Evolutionary conservation across 2,888 invertebrate genomes (phyloP), one percentile per base, ranked within the genome.

Genomic region (Mythimna impura): DNA sequence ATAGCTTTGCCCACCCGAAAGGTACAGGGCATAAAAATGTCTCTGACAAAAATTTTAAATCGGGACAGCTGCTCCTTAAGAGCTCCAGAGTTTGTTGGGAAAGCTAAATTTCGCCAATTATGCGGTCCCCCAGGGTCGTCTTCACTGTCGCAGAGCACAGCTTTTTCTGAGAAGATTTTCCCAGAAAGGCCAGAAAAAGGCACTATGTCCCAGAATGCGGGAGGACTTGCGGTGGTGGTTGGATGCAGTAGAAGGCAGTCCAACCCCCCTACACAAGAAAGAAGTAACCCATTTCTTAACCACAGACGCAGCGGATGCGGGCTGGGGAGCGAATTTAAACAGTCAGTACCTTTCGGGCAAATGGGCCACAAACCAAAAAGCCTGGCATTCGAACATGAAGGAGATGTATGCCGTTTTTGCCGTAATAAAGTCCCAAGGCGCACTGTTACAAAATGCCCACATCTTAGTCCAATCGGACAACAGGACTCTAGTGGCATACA

Each of bases 21-120:
- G 3, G 2, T 62, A 17, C 25, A 1, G 25, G 25, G 47, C 6
- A 47, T 63, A 63, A 63, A 63, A 43, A 25, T 1, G 6, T 47
- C 17, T 63, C 20, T 63, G 63, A 63, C 5, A 63, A 63, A 43
- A 0, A 17, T 62, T 0, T 25, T 63, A 9, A 10, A 6, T 9
- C 30, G 20, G 20, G 63, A 25, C 63, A 47, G 47, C 63, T 63
- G 63, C 63, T 47, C 47, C 6, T 63, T 63, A 63, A 25, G n/a
- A 30, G 47, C 10, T 6, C 63, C 47, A 4, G 20, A 71, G 76
- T 57, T 30, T 83, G 14, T 65, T 82, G 25, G 86, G 83, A 1
- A 47, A 69, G 47, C 66, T 82, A 3, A 83, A 85, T 52, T 86
- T 85, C 65, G 81, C 80, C 72, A 77, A 73, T 17, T 25, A 54